These are phyloP conservation scores for Zosterops pallidus DNA, from an alignment of 2,113 vertebrate genomes.

Conservation along the genomic window DNA sequence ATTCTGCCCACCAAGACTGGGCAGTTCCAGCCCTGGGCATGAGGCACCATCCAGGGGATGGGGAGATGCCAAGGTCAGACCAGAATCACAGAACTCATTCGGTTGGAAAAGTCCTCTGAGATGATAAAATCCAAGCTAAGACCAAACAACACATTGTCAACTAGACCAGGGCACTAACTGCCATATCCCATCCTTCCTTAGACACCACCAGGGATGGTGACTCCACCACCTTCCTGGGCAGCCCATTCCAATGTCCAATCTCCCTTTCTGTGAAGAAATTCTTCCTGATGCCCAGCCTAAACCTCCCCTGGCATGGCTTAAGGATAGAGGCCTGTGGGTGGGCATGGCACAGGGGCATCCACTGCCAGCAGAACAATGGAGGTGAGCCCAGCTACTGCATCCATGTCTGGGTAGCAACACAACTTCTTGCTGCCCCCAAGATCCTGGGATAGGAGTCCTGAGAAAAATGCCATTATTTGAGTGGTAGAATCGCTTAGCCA, in stretches of 20 bases:
- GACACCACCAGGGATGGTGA: neutral
- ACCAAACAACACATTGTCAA: neutral
- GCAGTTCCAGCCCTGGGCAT: neutral
- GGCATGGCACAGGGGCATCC: no score
- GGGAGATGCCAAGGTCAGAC: neutral
- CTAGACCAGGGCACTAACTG: no score
- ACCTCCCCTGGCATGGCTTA: neutral
- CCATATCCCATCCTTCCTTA: neutral
- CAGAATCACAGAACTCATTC: neutral
- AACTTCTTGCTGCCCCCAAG: neutral
- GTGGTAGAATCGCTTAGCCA: neutral
- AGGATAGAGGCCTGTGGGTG: neutral
- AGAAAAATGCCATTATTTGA: neutral
- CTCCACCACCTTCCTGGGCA: neutral
- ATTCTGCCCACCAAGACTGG: accelerated
- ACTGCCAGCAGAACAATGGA: neutral
- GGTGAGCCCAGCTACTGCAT: neutral
- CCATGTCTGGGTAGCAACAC: accelerated
- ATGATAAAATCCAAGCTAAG: neutral
- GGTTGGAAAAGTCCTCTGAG: neutral
- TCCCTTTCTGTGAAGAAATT: neutral
- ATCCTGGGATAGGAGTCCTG: neutral
- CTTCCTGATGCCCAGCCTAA: neutral
- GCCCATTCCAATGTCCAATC: no score
- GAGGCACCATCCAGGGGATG: neutral